These are phyloP conservation scores for Carettochelys insculpta DNA, from an alignment of 2,113 vertebrate genomes.

Conservation along the genomic window DNA sequence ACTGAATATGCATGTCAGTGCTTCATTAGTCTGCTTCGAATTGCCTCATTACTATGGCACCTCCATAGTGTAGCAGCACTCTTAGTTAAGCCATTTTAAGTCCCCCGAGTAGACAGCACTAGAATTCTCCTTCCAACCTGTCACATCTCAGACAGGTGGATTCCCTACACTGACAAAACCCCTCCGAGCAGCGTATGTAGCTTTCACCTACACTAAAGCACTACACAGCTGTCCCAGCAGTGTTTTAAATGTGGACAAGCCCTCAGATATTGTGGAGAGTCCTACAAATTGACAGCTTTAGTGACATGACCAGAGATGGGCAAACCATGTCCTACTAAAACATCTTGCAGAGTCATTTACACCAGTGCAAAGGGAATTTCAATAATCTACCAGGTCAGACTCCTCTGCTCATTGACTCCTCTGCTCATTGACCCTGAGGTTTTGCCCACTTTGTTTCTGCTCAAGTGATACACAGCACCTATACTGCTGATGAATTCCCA, in stretches of 20 bases:
- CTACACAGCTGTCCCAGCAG: neutral
- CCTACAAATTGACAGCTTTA: neutral
- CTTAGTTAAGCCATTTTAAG: neutral
- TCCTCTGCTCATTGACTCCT: no score
- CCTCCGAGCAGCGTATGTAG: no score
- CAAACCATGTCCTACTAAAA: neutral
- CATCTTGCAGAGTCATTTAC: neutral
- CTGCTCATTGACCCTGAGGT: no score
- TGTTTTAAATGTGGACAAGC: neutral
- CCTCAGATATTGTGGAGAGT: neutral
- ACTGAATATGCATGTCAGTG: no score
- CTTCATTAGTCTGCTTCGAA: no score
- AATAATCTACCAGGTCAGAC: no score
- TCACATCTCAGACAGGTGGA: neutral
- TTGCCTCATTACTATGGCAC: no score
- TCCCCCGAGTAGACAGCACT: neutral
- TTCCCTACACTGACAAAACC: neutral
- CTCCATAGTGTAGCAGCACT: no score
- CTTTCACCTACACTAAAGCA: neutral
- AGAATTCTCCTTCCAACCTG: neutral
- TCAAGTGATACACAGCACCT: no score
- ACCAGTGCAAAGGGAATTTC: no score
- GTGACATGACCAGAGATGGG: neutral
- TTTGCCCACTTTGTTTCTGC: no score
- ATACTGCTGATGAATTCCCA: no score